These are phyloP conservation scores for Nycticryphes semicollaris DNA, from an alignment of 2,113 vertebrate genomes.

Conservation along the genomic window DNA sequence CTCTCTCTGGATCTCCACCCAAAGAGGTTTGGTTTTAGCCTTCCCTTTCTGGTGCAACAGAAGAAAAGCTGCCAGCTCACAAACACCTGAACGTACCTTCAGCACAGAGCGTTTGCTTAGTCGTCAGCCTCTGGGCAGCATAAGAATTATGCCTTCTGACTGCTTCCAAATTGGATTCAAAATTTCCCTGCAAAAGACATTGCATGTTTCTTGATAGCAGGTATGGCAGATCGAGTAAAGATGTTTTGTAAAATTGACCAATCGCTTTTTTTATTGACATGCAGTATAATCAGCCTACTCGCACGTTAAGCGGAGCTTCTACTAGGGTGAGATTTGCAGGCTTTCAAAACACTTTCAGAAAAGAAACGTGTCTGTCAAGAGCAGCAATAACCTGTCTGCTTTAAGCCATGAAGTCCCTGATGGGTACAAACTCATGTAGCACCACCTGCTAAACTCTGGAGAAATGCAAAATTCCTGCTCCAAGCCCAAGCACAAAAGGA, in stretches of 20 bases:
- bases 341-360: neutral
- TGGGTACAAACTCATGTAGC: neutral
- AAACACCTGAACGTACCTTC: neutral
- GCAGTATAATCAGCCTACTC: neutral
- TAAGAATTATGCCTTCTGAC: neutral
- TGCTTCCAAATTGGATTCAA: neutral
- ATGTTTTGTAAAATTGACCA: neutral
- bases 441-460: neutral
- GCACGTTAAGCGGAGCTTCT: neutral
- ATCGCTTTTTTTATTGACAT: neutral
- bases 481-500: neutral
- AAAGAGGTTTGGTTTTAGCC: neutral
- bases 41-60: neutral
- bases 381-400: neutral
- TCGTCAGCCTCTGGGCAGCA: neutral
- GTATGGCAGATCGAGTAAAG: neutral
- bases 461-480: neutral
- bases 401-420: neutral
- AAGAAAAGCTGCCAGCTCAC: neutral
- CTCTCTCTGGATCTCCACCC: neutral
- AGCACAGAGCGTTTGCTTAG: neutral
- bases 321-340: neutral
- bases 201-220: neutral
- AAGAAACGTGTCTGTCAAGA: neutral
- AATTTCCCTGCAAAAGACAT: neutral